Percentiles rank a stretch among this genome's conserved stretches.
Evolutionary conservation across 1,140 invertebrate genomes (phyloP).

Genomic region (Leptinotarsa texana): DNA sequence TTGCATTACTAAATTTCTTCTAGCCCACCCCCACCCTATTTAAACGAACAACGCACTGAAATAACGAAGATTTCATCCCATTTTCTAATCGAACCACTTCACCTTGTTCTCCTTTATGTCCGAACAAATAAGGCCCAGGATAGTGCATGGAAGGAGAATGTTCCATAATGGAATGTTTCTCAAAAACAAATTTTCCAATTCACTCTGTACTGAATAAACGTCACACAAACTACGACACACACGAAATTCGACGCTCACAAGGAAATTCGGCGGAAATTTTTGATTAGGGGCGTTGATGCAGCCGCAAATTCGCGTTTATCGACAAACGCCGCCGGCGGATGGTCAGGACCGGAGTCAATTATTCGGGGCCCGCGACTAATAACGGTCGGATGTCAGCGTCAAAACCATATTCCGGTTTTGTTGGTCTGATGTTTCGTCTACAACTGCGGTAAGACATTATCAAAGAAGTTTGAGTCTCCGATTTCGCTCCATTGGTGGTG

Average conservation of each 20-base stretch:
- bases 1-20: no score
- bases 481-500: no score
- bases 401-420: no score
- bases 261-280: background rate
- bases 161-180: background rate
- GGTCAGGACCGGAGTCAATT: background rate
- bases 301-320: background rate
- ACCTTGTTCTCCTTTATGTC: background rate
- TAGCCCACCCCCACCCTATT: no score
- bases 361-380: no score
- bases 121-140: background rate
- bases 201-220: background rate
- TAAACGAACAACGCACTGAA: no score
- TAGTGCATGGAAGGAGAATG: background rate
- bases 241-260: background rate
- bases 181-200: no score
- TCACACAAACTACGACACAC: conserved; percentile 2
- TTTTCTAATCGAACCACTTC: background rate
- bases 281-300: background rate
- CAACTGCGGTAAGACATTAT: no score
- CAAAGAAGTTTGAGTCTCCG: no score
- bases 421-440: no score
- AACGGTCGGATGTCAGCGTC: no score
- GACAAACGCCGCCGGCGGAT: background rate
- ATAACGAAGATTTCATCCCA: no score